Percentiles rank a stretch among this genome's conserved stretches.
Conservation (phyloP, 1,140 invertebrate genomes). For the Lucilia sericata region DNA sequence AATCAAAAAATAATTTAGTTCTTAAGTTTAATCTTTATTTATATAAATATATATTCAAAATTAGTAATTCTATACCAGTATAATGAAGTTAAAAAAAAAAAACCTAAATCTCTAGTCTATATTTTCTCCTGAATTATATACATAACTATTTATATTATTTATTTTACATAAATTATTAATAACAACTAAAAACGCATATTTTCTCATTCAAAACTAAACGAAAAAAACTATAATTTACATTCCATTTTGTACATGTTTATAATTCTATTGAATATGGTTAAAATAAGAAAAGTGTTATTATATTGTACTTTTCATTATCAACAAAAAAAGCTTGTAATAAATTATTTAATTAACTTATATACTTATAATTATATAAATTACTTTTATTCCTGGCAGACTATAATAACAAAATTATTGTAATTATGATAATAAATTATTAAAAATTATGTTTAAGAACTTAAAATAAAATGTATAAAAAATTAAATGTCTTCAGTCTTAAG, state of each 20-base stretch:
- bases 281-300: background rate
- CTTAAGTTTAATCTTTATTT: background rate
- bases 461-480: background rate
- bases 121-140: background rate
- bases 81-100: too few species aligned
- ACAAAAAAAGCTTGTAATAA: conserved; percentile 13
- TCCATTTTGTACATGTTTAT: conserved; percentile 26
- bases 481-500: background rate
- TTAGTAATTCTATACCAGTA: too few species aligned
- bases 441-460: background rate
- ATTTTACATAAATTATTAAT: background rate
- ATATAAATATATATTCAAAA: background rate
- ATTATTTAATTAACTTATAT: background rate
- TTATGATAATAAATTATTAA: background rate
- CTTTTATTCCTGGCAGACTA: background rate
- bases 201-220: background rate
- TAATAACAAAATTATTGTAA: background rate
- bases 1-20: background rate
- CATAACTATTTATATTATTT: background rate
- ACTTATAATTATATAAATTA: background rate
- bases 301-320: background rate
- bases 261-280: background rate
- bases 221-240: background rate
- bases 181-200: background rate
- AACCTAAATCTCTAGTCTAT: conserved; percentile 31